phyloP scores from a whole-genome alignment of 2,113 vertebrate species.

The Myiagra hebetior region DNA sequence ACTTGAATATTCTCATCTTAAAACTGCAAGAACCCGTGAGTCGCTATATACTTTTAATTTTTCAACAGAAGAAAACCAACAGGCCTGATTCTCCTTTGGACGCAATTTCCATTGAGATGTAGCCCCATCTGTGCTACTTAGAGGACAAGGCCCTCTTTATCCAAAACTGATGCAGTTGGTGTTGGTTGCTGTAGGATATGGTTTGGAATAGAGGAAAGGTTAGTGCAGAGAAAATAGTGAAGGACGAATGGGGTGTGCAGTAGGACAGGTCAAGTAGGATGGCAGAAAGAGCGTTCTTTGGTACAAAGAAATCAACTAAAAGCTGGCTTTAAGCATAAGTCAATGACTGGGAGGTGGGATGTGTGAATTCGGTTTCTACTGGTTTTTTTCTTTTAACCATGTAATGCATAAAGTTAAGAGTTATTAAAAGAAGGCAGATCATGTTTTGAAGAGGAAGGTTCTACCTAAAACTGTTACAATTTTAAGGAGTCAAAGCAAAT shows the following conservation, averaged over 20 bases:
- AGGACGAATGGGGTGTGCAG: conserved; percentile 35
- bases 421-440: conserved; percentile 21
- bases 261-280: conserved; percentile 39
- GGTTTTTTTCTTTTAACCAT: neutral
- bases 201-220: conserved; percentile 55
- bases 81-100: conserved; percentile 3
- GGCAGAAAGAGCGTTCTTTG: conserved; percentile 31
- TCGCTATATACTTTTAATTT: conserved; percentile 65
- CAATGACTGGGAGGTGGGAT: conserved; percentile 30
- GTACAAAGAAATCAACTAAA: conserved; percentile 44
- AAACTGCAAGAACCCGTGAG: conserved; percentile 60
- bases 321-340: conserved; percentile 65
- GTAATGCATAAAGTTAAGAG: conserved; percentile 26
- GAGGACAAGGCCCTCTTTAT: conserved; percentile 16
- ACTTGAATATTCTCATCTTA: conserved; percentile 76
- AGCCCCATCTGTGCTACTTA: neutral
- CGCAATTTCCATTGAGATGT: neutral
- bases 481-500: conserved; percentile 39
- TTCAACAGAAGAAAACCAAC: conserved; percentile 48
- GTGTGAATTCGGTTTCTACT: conserved; percentile 45
- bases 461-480: conserved; percentile 28
- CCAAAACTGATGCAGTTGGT: conserved; percentile 55
- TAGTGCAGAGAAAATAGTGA: conserved; percentile 39
- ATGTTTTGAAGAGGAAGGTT: conserved; percentile 58
- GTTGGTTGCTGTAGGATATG: conserved; percentile 42